phyloP scores from a whole-genome alignment of 2,888 invertebrate genomes.

The Panorpa germanica region DNA sequence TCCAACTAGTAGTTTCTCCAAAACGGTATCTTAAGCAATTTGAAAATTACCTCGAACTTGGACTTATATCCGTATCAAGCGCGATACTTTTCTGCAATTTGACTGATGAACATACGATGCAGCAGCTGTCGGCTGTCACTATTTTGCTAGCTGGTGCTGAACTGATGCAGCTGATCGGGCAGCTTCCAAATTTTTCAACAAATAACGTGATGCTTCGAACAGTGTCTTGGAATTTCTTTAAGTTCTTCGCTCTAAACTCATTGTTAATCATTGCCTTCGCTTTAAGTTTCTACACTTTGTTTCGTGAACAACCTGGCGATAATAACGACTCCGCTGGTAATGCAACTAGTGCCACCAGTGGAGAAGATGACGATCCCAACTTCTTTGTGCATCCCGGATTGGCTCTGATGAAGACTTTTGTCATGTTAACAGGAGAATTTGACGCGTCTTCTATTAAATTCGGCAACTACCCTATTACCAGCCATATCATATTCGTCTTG shows the following conservation, averaged over 20 bases:
- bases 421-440: constrained; percentile 76
- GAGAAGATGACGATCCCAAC: constrained; percentile 35
- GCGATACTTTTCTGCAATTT: constrained; percentile 34
- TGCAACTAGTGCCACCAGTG: too few relatives aligned
- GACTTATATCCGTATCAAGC: constrained; percentile 40
- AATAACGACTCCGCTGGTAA: too few relatives aligned
- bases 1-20: constrained; percentile 53
- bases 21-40: constrained; percentile 41
- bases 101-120: constrained; percentile 32
- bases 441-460: constrained; percentile 66
- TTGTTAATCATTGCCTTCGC: constrained; percentile 67
- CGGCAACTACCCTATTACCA: constrained; percentile 41
- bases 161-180: constrained; percentile 57
- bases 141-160: constrained; percentile 61
- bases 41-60: constrained; percentile 59
- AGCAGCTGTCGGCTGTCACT: constrained; percentile 50
- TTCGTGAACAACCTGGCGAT: too few relatives aligned
- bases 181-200: constrained; percentile 59
- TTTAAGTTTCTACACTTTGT: constrained; percentile 60
- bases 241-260: constrained; percentile 61
- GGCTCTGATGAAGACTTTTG: constrained; percentile 64
- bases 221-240: constrained; percentile 61
- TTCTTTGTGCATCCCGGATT: constrained; percentile 50
- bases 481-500: constrained; percentile 55
- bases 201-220: constrained; percentile 70